A percentile compares a stretch with the other conserved stretches of the same genome.
These are phyloP conservation scores for Drosophila pseudotalamancana DNA, from an alignment of 2,888 invertebrate genomes.

Conservation along the genomic window DNA sequence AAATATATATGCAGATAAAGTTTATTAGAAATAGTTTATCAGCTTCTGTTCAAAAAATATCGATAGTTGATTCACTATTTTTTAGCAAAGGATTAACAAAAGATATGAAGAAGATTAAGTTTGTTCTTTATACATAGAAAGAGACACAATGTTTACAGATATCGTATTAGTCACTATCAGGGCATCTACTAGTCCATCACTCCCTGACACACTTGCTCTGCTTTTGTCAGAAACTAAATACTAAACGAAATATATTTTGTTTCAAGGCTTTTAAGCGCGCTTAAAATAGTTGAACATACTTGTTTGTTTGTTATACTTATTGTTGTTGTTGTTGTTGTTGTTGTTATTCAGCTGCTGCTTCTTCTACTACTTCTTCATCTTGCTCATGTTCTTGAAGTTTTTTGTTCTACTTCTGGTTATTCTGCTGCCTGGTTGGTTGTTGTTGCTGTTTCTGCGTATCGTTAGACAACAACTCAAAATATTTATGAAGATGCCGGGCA, in stretches of 20 bases:
- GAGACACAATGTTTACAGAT: neutral
- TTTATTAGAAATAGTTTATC: no score
- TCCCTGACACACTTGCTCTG: neutral
- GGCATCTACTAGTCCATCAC: neutral
- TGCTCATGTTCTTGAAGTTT: neutral
- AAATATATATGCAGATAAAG: neutral
- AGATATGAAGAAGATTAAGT: neutral
- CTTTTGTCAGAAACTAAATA: slow-evolving; percentile 36
- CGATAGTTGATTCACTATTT: neutral
- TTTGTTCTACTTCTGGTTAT: neutral
- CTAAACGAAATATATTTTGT: slow-evolving; percentile 53
- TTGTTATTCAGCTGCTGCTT: no score
- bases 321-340: neutral
- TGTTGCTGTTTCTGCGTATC: slow-evolving; percentile 27
- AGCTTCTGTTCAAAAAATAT: neutral
- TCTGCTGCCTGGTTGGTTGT: neutral
- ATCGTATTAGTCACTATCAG: neutral
- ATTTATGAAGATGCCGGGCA: slow-evolving; percentile 68
- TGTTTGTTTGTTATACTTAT: slow-evolving; percentile 32
- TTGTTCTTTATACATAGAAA: neutral
- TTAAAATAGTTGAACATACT: slow-evolving; percentile 48
- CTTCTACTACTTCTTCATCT: neutral
- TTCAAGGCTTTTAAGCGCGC: slow-evolving; percentile 53
- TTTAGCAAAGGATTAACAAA: neutral
- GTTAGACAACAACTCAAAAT: slow-evolving; percentile 65